Evolutionary conservation across 2,888 invertebrate species (phyloP).

Genomic region (Aradus depressus): DNA sequence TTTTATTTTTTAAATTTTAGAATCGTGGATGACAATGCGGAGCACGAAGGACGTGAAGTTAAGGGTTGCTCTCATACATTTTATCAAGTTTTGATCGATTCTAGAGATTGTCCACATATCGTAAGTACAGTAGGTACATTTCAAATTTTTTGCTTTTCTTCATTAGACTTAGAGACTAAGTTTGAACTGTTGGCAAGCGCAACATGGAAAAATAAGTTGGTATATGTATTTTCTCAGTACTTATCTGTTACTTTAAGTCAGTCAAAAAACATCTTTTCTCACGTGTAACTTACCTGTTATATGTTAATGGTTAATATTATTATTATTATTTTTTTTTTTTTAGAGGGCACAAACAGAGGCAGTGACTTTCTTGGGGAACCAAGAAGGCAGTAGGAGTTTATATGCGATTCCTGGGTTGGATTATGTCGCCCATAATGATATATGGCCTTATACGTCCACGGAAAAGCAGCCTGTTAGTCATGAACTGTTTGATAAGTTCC

Average conservation of each 20-base stretch:
- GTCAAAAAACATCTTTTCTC: too few species aligned
- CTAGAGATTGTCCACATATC: conserved; percentile 91
- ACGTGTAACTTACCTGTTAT: neutral
- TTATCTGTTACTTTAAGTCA: too few species aligned
- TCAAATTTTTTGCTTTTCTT: neutral
- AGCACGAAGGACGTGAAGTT: conserved; percentile 64
- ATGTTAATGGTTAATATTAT: conserved; percentile 13
- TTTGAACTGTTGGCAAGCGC: too few species aligned
- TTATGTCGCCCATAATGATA: conserved; percentile 96
- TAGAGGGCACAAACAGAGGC: conserved; percentile 97
- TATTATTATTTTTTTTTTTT: conserved; percentile 18
- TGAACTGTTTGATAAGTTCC: conserved; percentile 92
- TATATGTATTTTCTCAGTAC: too few species aligned
- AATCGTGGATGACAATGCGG: conserved; percentile 33
- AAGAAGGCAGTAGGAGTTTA: conserved; percentile 85
- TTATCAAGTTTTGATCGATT: conserved; percentile 96
- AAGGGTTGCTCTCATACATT: conserved; percentile 87
- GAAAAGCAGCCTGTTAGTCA: conserved; percentile 86
- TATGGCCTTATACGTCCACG: conserved; percentile 83
- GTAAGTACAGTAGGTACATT: conserved; percentile 54
- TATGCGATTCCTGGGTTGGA: conserved; percentile 96
- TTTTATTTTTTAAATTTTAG: conserved; percentile 2
- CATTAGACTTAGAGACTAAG: too few species aligned
- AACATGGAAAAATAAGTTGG: neutral
- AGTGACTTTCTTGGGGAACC: conserved; percentile 92